phyloP scores from a whole-genome alignment of 2,797 vertebrate genomes.

The Galagoides demidoff region DNA sequence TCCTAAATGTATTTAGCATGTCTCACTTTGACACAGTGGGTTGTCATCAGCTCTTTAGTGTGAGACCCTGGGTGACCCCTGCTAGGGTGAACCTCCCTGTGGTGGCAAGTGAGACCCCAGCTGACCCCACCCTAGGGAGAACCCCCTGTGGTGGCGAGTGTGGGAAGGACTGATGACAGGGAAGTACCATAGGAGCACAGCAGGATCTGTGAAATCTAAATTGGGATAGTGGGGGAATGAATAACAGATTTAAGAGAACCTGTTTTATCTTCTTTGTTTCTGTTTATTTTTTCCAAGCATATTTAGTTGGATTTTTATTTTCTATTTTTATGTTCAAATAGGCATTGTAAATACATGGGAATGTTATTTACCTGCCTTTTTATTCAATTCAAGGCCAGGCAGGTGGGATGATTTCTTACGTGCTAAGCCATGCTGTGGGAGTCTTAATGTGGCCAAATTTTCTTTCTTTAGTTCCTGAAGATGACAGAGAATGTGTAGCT shows the following conservation, averaged over 20 bases:
- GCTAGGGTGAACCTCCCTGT: no score
- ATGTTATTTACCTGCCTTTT: not conserved
- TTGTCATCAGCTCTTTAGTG: not conserved
- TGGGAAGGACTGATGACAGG: not conserved
- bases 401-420: not conserved
- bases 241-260: not conserved
- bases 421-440: not conserved
- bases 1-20: not conserved
- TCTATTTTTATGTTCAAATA: constrained; percentile 3
- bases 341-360: not conserved
- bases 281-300: not conserved
- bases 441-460: not conserved
- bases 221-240: constrained; percentile 7
- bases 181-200: rapidly evolving
- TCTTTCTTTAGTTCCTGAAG: not conserved
- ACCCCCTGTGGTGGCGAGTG: not conserved
- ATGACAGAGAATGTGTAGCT: not conserved
- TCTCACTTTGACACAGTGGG: not conserved
- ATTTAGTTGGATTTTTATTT: constrained; percentile 50
- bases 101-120: not conserved
- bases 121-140: not conserved
- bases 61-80: not conserved
- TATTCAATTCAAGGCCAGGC: not conserved
- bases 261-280: not conserved
- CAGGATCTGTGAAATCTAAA: not conserved